Percentiles rank a stretch among this genome's conserved stretches.
Evolutionary conservation across 1,140 invertebrate species (phyloP).

Genomic region (Drosophila trapezifrons): DNA sequence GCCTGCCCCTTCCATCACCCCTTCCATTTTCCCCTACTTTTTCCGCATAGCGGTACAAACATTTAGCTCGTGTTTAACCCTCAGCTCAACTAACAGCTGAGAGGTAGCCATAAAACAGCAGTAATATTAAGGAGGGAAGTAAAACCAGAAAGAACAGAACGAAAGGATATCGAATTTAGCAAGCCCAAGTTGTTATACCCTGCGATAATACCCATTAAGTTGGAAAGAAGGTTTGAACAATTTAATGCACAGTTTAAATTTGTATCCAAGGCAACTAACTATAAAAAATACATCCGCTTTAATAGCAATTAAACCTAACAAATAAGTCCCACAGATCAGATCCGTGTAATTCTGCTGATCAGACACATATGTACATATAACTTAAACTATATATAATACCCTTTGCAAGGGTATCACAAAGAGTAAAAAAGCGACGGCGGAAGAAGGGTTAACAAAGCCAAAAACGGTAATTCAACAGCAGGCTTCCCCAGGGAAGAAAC

Average conservation of each 20-base stretch:
- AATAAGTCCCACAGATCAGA: too few species aligned
- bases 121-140: constrained; percentile 19
- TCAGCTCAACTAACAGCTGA: constrained; percentile 31
- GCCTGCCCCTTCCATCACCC: background rate
- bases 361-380: background rate
- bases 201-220: background rate
- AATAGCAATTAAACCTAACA: too few species aligned
- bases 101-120: constrained; percentile 29
- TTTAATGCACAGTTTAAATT: too few species aligned
- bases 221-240: background rate
- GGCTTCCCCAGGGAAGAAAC: constrained; percentile 12
- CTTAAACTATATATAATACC: background rate
- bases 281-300: too few species aligned
- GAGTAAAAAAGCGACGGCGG: background rate
- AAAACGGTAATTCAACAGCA: constrained; percentile 59
- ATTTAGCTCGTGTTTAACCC: constrained; percentile 64
- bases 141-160: constrained; percentile 5
- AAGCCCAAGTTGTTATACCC: background rate
- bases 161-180: background rate
- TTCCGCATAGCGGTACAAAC: constrained; percentile 65
- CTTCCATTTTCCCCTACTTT: constrained; percentile 13
- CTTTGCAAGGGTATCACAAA: background rate
- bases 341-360: background rate
- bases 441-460: constrained; percentile 50
- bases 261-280: too few species aligned